phyloP scores from a whole-genome alignment of 1,140 invertebrate genomes.

The Aphelinus certus region DNA sequence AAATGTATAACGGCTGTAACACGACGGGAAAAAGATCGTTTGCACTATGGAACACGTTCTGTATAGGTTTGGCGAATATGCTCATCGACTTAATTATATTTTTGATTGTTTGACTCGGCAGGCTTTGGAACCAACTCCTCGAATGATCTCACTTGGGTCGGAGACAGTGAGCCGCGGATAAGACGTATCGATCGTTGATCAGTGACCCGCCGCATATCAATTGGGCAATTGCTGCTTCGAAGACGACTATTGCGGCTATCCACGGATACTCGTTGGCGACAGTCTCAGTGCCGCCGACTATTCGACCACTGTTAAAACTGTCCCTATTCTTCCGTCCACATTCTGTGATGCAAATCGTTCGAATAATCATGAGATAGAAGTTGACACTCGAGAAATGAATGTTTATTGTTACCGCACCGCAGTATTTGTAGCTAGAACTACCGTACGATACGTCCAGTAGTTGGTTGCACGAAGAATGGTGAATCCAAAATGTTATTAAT shows the following conservation, averaged over 20 bases:
- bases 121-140: no score
- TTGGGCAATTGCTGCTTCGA: conserved; percentile 39
- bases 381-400: no score
- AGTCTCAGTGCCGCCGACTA: conserved; percentile 65
- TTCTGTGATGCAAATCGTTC: not conserved
- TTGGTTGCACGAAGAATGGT: not conserved
- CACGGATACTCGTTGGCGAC: conserved; percentile 65
- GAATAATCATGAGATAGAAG: no score
- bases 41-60: no score
- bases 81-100: no score
- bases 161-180: conserved; percentile 69
- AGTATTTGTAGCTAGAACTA: conserved; percentile 7
- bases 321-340: not conserved
- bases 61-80: no score
- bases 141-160: not conserved
- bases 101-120: no score
- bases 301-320: conserved; percentile 41
- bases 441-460: not conserved
- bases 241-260: conserved; percentile 59
- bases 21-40: no score
- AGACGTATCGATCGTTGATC: conserved; percentile 66
- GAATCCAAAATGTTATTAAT: no score
- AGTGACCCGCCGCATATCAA: conserved; percentile 70
- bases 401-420: not conserved
- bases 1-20: no score